Evolutionary conservation across 2,797 vertebrate species (phyloP).

Genomic region (Tolypeutes matacus): DNA sequence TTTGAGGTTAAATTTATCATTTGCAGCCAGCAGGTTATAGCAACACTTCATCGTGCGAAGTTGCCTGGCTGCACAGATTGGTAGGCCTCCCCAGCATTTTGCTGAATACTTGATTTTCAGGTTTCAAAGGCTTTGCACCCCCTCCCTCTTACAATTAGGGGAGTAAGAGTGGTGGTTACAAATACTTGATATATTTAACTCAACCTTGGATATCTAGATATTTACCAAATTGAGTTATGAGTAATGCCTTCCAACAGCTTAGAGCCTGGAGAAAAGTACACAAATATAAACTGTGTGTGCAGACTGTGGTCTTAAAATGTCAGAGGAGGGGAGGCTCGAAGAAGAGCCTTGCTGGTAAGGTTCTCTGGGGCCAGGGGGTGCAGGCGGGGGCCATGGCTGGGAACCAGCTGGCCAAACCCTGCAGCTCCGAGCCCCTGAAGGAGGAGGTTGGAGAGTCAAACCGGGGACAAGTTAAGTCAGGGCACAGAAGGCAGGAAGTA

Average conservation of each 20-base stretch:
- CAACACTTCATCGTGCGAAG: neutral
- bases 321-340: neutral
- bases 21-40: slow-evolving; percentile 14
- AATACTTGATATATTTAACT: slow-evolving; percentile 70
- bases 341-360: rapidly evolving
- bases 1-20: neutral
- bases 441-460: neutral
- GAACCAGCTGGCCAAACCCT: neutral
- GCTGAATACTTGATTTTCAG: slow-evolving; percentile 61
- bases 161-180: neutral
- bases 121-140: slow-evolving; percentile 42
- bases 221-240: slow-evolving; percentile 66
- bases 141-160: slow-evolving; percentile 25
- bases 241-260: slow-evolving; percentile 73
- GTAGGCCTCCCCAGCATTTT: neutral
- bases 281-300: slow-evolving; percentile 67
- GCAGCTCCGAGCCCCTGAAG: neutral
- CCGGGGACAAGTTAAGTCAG: neutral
- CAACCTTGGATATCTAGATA: slow-evolving; percentile 61
- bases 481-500: neutral
- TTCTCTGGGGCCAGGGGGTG: neutral
- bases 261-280: slow-evolving; percentile 61
- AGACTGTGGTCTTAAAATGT: slow-evolving; percentile 33
- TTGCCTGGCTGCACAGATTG: neutral
- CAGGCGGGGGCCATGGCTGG: neutral